These are phyloP conservation scores for Hyaena hyaena DNA, from an alignment of 2,113 vertebrate genomes.

Conservation along the genomic window DNA sequence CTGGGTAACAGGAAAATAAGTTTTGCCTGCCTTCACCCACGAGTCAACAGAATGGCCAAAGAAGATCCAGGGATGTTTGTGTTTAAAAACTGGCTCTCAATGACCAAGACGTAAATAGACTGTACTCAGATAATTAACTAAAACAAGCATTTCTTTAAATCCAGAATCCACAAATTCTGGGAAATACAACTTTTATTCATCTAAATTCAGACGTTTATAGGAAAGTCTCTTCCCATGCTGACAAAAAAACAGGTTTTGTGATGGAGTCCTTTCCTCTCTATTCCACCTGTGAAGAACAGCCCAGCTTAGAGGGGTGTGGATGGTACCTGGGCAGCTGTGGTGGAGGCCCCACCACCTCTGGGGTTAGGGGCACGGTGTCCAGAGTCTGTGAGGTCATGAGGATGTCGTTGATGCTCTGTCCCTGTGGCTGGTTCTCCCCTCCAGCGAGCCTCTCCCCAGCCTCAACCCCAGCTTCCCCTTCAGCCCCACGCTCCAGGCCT, in stretches of 20 bases:
- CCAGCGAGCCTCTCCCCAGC: conserved; percentile 21
- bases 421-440: conserved; percentile 49
- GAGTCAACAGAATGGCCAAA: not conserved
- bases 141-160: conserved; percentile 40
- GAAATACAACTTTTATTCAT: conserved; percentile 46
- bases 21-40: not conserved
- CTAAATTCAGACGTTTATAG: conserved; percentile 46
- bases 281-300: not conserved
- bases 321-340: conserved; percentile 83
- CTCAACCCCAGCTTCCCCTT: conserved; percentile 80
- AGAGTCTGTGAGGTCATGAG: conserved; percentile 88
- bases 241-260: conserved; percentile 17
- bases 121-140: conserved; percentile 17
- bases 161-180: not conserved
- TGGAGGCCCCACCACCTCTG: conserved; percentile 81
- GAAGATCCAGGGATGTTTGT: not conserved
- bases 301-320: not conserved
- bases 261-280: conserved; percentile 10
- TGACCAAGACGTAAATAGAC: not conserved
- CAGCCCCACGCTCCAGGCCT: conserved; percentile 84
- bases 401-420: conserved; percentile 85
- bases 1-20: not conserved
- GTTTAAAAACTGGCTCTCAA: conserved; percentile 4
- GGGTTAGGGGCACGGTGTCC: conserved; percentile 87
- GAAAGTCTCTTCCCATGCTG: not conserved